Evolutionary conservation across 2,113 vertebrate genomes (phyloP), one percentile per base, ranked within the genome.

Genomic region (Corydoras maculifer): DNA sequence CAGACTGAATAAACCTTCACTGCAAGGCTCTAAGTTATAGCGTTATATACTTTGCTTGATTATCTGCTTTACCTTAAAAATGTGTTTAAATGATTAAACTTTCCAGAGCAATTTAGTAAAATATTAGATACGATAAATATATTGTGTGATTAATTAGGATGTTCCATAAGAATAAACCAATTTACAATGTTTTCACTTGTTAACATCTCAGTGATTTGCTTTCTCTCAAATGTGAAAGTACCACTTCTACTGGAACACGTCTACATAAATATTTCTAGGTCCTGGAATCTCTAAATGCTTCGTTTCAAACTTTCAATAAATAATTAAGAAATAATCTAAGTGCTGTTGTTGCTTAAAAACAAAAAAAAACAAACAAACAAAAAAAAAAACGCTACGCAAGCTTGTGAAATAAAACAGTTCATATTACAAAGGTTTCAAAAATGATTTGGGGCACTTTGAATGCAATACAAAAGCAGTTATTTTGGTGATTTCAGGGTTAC

Each of bases 401-500:
- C 35, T 43, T 43, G 35, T 43, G 35, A 43, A 43, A 43, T 43
- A 43, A 43, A 43, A 43, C 4, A 43, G 14, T 68, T 15, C 32
- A 25, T 15, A 30, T 35, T 65, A 43, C 65, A 58, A 62, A 58
- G 43, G 62, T 61, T 53, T 53, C 13, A n/a, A 7, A 57, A 43
- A 57, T 55, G n/a, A 10, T 58, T 55, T 12, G 73, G 77, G 74
- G 73, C 73, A 78, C 77, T 78, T 78, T 72, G 77, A 69, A 75
- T 62, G 29, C 61, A 70, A 65, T 77, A 78, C 7, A 75, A 78
- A 78, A 78, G 49, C 12, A 53, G 73, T 68, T 72, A 25, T 73
- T 79, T 79, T 75, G 74, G 77, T 79, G 73, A 70, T 75, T 79
- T 79, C 77, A 73, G 77, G 77, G 77, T 68, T 78, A 64, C 53